Evolutionary conservation across 2,888 invertebrate genomes (phyloP), one percentile per base, ranked within the genome.

Genomic region (Scaptomyza polygonia): DNA sequence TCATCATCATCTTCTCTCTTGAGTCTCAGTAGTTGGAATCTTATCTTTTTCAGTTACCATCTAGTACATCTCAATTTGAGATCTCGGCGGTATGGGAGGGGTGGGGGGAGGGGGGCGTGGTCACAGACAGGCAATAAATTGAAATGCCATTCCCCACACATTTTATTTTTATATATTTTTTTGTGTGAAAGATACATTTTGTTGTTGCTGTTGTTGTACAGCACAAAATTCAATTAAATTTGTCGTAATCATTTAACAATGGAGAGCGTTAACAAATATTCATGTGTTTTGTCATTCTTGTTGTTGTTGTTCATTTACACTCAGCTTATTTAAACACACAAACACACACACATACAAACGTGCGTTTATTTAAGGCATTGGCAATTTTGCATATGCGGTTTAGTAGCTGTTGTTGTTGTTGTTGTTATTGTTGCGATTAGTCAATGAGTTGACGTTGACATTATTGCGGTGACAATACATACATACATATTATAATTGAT

Each of bases 171-270:
- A 0, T 2, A n/a, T 18, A 18, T 8, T 43, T 25, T 11, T 45
- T 43, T 43, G 25, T 25, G 0, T 25, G 1, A n/a, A 34, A 34
- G 14, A 18, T 30, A 25, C 18, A 0, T 27, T 32, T 40, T 40
- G 21, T 40, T 53, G 8, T 44, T 53, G 9, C 30, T 16, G 16
- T 44, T 53, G 9, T 40, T 16, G 16, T n/a, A n/a, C n/a, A n/a
- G n/a, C n/a, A 72, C 45, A 77, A 68, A 79, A 75, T 76, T 82
- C 84, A 82, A 82, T 82, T 85, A 68, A 82, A 79, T 66, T 70
- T 75, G 63, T 75, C 69, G 61, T 85, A 82, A 82, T 82, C 72
- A 77, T 66, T 79, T 77, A 75, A 82, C 81, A 82, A 82, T 77
- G 77, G 86, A 54, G 64, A 54, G 64, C 69, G 65, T 64, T 72